Evolutionary conservation across 1,140 invertebrate genomes (phyloP), one percentile per base, ranked within the genome.

Genomic region (Andricus grossulariae): DNA sequence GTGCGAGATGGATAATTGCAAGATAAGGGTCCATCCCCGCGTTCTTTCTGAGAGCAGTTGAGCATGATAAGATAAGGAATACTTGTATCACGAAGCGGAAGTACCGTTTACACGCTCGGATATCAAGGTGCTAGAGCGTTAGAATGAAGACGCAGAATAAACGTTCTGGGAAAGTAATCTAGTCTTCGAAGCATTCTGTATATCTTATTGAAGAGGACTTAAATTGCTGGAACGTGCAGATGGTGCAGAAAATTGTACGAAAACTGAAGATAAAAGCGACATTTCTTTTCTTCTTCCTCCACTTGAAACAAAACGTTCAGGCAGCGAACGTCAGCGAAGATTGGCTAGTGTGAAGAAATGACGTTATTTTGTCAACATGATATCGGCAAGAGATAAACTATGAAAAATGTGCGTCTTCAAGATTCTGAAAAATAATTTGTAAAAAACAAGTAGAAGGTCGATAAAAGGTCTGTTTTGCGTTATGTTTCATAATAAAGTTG

Each of bases 71-170:
- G 79, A 80, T 82, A 80, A 13, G 19, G 50, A 66, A 39, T 66
- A 21, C 60, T 66, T 3, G 49, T 16, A 54, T 15, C 21, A n/a
- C 76, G 76, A 82, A 78, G 77, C 71, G 76, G 74, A 76, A 80
- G 75, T 71, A n/a, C n/a, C 77, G 80, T 77, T 81, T 81, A 75
- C 73, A 18, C 18, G 12, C 32, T 57, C 75, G 73, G 79, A 81
- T 83, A 79, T 77, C 73, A 72, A 72, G 74, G 76, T 71, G 72
- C 72, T 73, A 80, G 73, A 75, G 76, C 70, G 73, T 77, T 52
- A 78, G 51, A 71, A 77, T 81, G 60, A 80, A 80, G 77, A 76
- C 75, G 71, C 57, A 32, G 70, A 80, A 79, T 81, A 83, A 82
- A 83, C 75, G 79, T 81, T 83, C 54, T 32, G 32, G 49, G 76